A percentile compares a stretch with the other conserved stretches of the same genome.
These are phyloP conservation scores for Sorex maritimensis DNA, from an alignment of 2,797 vertebrate species.

Conservation along the genomic window DNA sequence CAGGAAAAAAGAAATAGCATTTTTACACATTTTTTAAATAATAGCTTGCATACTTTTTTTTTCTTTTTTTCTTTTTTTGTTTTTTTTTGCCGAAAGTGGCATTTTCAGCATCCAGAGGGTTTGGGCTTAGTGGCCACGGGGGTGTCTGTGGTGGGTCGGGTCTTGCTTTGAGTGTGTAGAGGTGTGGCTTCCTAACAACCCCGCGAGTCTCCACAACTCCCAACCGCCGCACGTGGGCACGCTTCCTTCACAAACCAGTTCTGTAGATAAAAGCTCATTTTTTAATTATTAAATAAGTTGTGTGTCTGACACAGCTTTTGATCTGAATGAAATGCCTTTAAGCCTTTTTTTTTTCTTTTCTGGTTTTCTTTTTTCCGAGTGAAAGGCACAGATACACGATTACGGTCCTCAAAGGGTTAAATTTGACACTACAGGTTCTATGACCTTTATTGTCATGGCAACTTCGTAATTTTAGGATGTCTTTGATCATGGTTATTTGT, in stretches of 20 bases:
- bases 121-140: slow-evolving; percentile 90
- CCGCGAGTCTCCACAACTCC: slow-evolving; percentile 88
- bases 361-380: slow-evolving; percentile 84
- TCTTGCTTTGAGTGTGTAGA: slow-evolving; percentile 73
- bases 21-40: slow-evolving; percentile 94
- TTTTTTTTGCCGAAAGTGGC: slow-evolving; percentile 88
- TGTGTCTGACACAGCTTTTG: slow-evolving; percentile 90
- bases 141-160: slow-evolving; percentile 65
- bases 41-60: slow-evolving; percentile 95
- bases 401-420: slow-evolving; percentile 96
- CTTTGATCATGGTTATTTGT: slow-evolving; percentile 92
- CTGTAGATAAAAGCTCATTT: slow-evolving; percentile 87
- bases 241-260: slow-evolving; percentile 89
- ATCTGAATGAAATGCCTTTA: slow-evolving; percentile 91
- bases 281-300: slow-evolving; percentile 87
- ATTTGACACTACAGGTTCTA: slow-evolving; percentile 92
- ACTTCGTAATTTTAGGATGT: slow-evolving; percentile 92
- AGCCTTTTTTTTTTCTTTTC: slow-evolving; percentile 83
- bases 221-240: slow-evolving; percentile 90
- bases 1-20: slow-evolving; percentile 93
- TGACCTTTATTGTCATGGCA: slow-evolving; percentile 93
- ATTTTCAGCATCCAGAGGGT: slow-evolving; percentile 91
- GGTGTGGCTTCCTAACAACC: slow-evolving; percentile 88
- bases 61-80: slow-evolving; percentile 73
- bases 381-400: slow-evolving; percentile 96